Evolutionary conservation across 2,888 invertebrate genomes (phyloP).

Genomic region (Cosmopolites sordidus): DNA sequence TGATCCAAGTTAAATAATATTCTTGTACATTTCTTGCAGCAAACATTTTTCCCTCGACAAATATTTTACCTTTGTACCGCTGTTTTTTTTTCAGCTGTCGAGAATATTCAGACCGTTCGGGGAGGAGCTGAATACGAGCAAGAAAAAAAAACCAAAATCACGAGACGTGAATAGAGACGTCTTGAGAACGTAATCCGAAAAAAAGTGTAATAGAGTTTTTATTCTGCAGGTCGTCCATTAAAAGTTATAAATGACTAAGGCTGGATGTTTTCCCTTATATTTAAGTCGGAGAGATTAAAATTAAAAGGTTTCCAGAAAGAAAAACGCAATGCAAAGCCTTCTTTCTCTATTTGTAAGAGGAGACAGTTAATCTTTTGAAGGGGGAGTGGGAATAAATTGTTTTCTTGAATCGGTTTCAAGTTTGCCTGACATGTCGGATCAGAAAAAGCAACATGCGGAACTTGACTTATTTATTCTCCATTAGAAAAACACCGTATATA

Average conservation of each 20-base stretch:
- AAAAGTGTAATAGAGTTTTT: background rate
- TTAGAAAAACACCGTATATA: no score
- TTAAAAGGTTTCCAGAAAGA: background rate
- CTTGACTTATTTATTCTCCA: no score
- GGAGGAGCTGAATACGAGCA: no score
- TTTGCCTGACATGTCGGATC: no score
- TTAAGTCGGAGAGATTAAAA: background rate
- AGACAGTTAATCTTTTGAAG: no score
- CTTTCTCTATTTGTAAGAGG: no score
- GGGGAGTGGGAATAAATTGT: no score
- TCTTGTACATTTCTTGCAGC: conserved; percentile 1
- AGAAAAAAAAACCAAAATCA: background rate
- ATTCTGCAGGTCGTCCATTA: conserved; percentile 15
- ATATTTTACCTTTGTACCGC: background rate
- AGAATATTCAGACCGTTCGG: no score
- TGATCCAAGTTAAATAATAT: background rate
- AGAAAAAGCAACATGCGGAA: no score
- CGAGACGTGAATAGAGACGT: background rate
- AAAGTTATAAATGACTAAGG: conserved; percentile 27
- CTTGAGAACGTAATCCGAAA: background rate
- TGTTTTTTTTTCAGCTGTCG: background rate
- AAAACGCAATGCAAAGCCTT: background rate
- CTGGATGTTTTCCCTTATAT: background rate
- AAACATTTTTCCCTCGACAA: background rate
- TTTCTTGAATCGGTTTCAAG: no score